Evolutionary conservation across 2,888 invertebrate species (phyloP), one percentile per base, ranked within the genome.

Genomic region (Ectobius pallidus): DNA sequence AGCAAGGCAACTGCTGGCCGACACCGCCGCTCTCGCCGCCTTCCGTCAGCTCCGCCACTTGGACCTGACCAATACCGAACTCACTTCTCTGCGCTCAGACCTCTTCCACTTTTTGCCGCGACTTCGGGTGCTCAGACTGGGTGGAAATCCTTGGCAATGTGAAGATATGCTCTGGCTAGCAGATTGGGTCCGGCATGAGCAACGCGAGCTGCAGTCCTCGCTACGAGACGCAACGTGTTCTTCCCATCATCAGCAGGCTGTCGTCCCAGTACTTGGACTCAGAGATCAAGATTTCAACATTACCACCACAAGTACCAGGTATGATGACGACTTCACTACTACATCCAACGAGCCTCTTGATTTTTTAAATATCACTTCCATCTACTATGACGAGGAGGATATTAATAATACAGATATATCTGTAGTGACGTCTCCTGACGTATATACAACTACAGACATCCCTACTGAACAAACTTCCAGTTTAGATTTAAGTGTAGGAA

Each of bases 141-240:
- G 87, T 71, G 91, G 90, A 4, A 94, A 94, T 81, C 85, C 87
- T 27, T 88, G 93, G 83, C 89, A 91, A 79, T 94, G 94, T 81
- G 87, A 86, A 14, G 69, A 70, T 18, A 85, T 90, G 74, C 82
- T 87, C 75, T 91, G 90, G 91, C 79, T 91, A 0, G 88, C 87
- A 32, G 86, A 88, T 74, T 93, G 92, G 92, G 86, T 92, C 84
- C 85, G 85, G 46, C 25, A 27, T 14, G 27, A 71, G 22, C 34
- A 34, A 52, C 32, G 65, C 16, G 14, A 67, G 14, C 42, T 58
- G 39, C 52, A 52, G 9, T 16, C n/a, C 9, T 20, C 46, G 9
- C 62, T 69, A 25, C 20, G 58, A 11, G 78, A 81, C 72, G 82
- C 86, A 20, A 76, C 79, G 11, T 88, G 88, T 77, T 82, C 81